phyloP scores from a whole-genome alignment of 2,113 vertebrate genomes.

The Craseonycteris thonglongyai region DNA sequence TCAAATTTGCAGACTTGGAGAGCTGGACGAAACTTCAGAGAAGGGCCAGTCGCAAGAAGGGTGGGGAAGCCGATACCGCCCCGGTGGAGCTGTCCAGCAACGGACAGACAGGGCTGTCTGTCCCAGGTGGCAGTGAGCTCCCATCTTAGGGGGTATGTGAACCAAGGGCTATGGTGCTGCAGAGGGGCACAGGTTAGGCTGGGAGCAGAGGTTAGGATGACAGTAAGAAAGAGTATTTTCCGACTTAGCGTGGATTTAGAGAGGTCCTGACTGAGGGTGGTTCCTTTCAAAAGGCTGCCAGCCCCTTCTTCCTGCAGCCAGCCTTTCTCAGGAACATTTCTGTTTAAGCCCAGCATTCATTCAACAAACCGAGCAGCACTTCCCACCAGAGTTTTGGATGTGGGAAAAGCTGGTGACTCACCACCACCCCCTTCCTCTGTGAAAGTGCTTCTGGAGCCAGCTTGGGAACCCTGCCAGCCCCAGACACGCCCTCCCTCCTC shows the following conservation, averaged over 20 bases:
- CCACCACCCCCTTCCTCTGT: background rate
- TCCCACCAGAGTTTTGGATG: background rate
- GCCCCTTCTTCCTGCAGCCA: background rate
- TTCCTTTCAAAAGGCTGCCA: background rate
- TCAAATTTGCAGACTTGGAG: background rate
- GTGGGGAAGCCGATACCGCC: background rate
- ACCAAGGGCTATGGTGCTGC: background rate
- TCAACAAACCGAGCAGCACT: background rate
- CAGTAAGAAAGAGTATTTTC: background rate
- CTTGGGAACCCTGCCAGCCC: background rate
- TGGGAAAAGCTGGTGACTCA: conserved; percentile 62
- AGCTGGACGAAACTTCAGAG: background rate
- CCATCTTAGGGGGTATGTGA: background rate
- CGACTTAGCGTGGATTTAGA: background rate
- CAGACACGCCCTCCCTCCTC: background rate
- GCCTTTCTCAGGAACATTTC: background rate
- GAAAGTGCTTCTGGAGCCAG: conserved; percentile 17
- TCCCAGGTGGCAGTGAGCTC: background rate
- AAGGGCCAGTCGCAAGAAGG: background rate
- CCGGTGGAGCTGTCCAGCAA: background rate
- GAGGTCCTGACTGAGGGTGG: background rate
- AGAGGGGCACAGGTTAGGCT: background rate
- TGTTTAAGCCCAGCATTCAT: background rate
- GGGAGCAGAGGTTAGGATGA: background rate
- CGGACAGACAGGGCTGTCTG: too few relatives aligned